These are phyloP conservation scores for Pandion haliaetus DNA, from an alignment of 2,113 vertebrate genomes.

Conservation along the genomic window DNA sequence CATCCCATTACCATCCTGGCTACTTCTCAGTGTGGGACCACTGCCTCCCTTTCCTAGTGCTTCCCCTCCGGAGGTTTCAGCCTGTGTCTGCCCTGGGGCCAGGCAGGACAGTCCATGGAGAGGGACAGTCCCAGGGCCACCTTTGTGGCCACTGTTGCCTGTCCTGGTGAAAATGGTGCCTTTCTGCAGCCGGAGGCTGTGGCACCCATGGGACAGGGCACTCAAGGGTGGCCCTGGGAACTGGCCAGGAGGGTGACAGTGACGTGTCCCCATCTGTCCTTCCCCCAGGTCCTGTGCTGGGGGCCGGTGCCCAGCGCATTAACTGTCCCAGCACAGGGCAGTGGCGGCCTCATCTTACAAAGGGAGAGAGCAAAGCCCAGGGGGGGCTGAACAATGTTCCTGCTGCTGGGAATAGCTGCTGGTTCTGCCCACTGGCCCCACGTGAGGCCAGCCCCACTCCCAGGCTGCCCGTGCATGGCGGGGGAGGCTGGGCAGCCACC, in stretches of 20 bases:
- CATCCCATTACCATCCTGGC: rapidly evolving
- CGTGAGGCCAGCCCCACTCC: background rate
- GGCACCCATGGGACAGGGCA: background rate
- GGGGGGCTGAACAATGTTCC: background rate
- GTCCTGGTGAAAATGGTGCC: background rate
- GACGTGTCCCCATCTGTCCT: background rate
- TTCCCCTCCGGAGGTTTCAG: background rate
- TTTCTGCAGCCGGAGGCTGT: background rate
- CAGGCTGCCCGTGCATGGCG: background rate
- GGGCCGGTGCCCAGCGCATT: background rate
- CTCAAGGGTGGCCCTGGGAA: background rate
- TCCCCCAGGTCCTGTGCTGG: background rate
- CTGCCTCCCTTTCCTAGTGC: background rate
- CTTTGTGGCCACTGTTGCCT: background rate
- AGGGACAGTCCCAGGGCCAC: background rate
- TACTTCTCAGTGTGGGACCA: background rate
- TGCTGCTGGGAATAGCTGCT: constrained; percentile 35
- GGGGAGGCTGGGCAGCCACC: background rate
- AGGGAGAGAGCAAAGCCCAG: background rate
- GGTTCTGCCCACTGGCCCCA: background rate
- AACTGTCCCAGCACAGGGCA: constrained; percentile 20
- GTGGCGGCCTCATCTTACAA: constrained; percentile 22
- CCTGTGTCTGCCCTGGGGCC: background rate
- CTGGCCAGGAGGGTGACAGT: background rate
- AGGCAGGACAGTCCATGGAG: rapidly evolving